A percentile compares a stretch with the other conserved stretches of the same genome.
These are phyloP conservation scores for Actinia equina DNA, from an alignment of 64 coral and sea anemone genomes.

Conservation along the genomic window DNA sequence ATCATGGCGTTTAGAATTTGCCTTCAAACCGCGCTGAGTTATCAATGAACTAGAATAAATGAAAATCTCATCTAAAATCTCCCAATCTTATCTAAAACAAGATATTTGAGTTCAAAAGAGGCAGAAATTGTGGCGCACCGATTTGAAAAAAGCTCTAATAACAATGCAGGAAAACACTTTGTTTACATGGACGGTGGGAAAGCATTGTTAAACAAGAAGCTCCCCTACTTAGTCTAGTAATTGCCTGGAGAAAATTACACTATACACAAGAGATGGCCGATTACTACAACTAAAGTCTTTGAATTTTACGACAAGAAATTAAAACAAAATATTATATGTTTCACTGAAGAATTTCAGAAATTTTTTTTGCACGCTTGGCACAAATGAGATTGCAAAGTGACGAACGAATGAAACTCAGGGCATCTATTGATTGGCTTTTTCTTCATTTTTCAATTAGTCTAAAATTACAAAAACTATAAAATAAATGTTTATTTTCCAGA, in stretches of 20 bases:
- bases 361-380: background rate
- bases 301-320: background rate
- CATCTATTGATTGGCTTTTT: background rate
- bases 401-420: background rate
- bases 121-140: background rate
- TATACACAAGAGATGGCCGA: background rate
- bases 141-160: background rate
- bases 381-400: background rate
- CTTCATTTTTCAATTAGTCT: background rate
- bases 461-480: background rate
- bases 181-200: background rate
- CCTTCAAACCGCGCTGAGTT: conserved; percentile 1
- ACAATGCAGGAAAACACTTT: background rate
- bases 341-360: background rate
- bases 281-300: background rate
- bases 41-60: background rate
- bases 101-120: background rate
- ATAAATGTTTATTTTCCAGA: background rate
- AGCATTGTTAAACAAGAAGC: conserved; percentile 16
- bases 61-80: background rate
- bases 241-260: background rate
- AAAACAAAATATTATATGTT: background rate
- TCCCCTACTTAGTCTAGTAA: conserved; percentile 24
- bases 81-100: background rate
- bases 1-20: background rate